phyloP scores from a whole-genome alignment of 92 coral and sea anemone species.

The Zoanthus sansibaricus region DNA sequence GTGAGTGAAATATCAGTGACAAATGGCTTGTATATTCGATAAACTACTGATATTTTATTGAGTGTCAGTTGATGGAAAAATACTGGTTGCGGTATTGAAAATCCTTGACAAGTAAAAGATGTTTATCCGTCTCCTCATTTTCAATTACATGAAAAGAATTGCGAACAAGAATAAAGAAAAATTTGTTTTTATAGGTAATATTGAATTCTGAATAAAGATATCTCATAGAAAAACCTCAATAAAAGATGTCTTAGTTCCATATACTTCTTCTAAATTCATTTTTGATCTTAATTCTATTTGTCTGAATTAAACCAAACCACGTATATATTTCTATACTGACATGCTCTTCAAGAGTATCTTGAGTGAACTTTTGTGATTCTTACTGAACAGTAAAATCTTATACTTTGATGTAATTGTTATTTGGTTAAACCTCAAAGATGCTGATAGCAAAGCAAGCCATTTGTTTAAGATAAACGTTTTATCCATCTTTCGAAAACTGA shows the following conservation, averaged over 20 bases:
- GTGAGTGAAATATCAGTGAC: background rate
- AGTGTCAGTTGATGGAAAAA: conserved; percentile 2
- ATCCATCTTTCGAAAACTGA: too few relatives aligned
- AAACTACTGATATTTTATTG: conserved; percentile 19
- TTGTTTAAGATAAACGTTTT: too few relatives aligned
- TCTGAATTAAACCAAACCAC: conserved; percentile 8
- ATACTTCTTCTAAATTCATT: conserved; percentile 25
- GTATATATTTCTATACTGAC: background rate
- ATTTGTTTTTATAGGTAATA: background rate
- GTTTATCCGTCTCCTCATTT: conserved; percentile 17
- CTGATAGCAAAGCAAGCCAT: too few relatives aligned
- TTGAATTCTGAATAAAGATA: conserved; percentile 38
- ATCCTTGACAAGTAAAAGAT: background rate
- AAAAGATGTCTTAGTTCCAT: conserved; percentile 27
- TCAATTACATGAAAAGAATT: conserved; percentile 23
- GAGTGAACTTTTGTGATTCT: background rate
- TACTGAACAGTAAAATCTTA: too few relatives aligned
- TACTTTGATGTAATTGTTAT: too few relatives aligned
- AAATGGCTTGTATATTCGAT: background rate
- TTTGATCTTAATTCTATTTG: conserved; percentile 36
- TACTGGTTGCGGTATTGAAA: conserved; percentile 27
- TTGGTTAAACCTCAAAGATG: too few relatives aligned
- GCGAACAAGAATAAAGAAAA: conserved; percentile 14
- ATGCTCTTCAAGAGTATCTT: background rate
- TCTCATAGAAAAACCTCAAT: conserved; percentile 17